Evolutionary conservation across 2,797 vertebrate species (phyloP).

Genomic region (Mionectes olivaceus): DNA sequence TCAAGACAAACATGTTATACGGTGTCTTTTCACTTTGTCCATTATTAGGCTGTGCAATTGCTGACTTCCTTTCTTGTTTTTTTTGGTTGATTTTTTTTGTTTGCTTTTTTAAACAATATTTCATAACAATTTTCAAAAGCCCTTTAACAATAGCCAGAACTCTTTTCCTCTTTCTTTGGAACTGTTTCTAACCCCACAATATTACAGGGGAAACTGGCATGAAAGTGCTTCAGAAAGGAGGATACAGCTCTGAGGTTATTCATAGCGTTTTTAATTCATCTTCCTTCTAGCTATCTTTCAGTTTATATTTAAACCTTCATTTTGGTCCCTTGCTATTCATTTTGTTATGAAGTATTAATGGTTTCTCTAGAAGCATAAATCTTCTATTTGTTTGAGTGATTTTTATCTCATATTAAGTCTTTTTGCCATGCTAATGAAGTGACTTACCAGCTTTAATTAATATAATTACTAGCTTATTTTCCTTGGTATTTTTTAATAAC

Average conservation of each 20-base stretch:
- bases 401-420: not conserved
- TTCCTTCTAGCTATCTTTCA: not conserved
- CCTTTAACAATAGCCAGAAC: not conserved
- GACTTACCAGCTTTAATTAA: conserved; percentile 36
- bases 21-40: not conserved
- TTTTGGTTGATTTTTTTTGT: not conserved
- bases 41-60: not conserved
- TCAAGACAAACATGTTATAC: not conserved
- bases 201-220: not conserved
- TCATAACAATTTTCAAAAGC: not conserved
- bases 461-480: conserved; percentile 23
- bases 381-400: not conserved
- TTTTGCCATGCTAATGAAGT: conserved; percentile 7
- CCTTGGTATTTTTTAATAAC: not conserved
- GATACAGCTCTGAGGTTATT: not conserved
- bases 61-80: not conserved
- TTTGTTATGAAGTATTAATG: not conserved
- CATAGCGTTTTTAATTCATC: not conserved
- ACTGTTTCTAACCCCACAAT: not conserved
- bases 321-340: not conserved
- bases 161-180: not conserved
- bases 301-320: not conserved
- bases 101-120: not conserved
- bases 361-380: not conserved
- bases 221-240: not conserved